A percentile compares a stretch with the other conserved stretches of the same genome.
These are phyloP conservation scores for Diaphora mendica DNA, from an alignment of 2,888 invertebrate genomes.

Conservation along the genomic window DNA sequence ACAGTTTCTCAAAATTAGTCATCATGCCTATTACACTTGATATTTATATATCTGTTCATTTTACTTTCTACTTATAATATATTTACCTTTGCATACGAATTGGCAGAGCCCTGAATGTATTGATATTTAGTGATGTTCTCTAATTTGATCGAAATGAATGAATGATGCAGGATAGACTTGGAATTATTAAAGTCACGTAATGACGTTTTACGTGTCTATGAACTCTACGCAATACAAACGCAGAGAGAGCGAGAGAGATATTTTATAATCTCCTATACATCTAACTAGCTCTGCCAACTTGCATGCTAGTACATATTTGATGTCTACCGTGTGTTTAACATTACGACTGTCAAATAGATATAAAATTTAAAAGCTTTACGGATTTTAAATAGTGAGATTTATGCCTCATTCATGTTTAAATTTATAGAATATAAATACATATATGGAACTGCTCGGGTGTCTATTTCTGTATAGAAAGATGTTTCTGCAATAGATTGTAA, in stretches of 20 bases:
- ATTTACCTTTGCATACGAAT: background rate
- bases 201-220: background rate
- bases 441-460: background rate
- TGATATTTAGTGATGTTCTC: background rate
- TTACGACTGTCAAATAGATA: background rate
- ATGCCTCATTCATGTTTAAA: background rate
- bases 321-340: background rate
- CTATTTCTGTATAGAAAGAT: background rate
- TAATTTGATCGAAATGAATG: background rate
- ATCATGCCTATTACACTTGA: too few species aligned
- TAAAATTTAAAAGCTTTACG: slow-evolving; percentile 4
- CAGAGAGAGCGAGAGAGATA: background rate
- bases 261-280: background rate
- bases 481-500: background rate
- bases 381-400: background rate
- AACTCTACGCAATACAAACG: background rate
- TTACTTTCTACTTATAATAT: background rate
- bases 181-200: background rate
- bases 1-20: too few species aligned
- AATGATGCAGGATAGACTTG: too few species aligned
- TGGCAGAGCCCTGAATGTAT: background rate
- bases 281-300: background rate
- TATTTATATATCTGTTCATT: background rate
- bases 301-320: background rate
- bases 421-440: background rate